Percentiles rank a stretch among this genome's conserved stretches.
These are phyloP conservation scores for Rhopalosiphum nymphaeae DNA, from an alignment of 2,888 invertebrate genomes.

Conservation along the genomic window DNA sequence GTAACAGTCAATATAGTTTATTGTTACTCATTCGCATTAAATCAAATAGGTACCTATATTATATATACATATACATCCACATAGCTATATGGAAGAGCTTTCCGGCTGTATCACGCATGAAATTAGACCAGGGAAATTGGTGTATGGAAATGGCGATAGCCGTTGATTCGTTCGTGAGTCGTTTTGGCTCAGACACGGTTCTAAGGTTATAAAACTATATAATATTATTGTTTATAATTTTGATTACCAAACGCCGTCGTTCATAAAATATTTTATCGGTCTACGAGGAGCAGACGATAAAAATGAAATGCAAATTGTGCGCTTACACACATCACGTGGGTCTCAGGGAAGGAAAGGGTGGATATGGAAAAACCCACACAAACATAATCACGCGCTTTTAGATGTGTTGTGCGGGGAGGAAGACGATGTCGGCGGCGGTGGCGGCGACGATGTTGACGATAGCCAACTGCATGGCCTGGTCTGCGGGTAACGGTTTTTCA, in stretches of 20 bases:
- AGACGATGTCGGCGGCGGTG: constrained; percentile 40
- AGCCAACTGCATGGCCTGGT: constrained; percentile 64
- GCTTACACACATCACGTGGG: not conserved
- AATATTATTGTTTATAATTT: not conserved
- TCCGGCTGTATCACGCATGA: not conserved
- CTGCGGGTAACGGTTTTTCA: constrained; percentile 66
- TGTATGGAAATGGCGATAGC: not conserved
- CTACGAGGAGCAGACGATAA: not conserved
- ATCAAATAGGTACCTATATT: not conserved
- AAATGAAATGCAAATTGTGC: not conserved
- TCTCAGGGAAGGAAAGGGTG: not conserved
- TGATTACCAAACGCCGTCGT: not conserved
- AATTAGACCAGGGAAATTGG: not conserved
- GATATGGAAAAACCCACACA: not conserved
- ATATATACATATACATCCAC: not conserved
- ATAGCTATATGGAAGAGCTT: not conserved
- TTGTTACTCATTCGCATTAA: not conserved
- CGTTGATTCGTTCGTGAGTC: not conserved
- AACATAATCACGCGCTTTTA: constrained; percentile 41
- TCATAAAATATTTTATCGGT: not conserved
- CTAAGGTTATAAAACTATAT: not conserved
- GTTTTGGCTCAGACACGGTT: not conserved
- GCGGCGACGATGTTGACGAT: constrained; percentile 55
- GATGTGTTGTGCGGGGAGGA: constrained; percentile 44
- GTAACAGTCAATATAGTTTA: not conserved